These are phyloP conservation scores for Semnopithecus entellus DNA, from an alignment of 2,113 vertebrate species.

Conservation along the genomic window DNA sequence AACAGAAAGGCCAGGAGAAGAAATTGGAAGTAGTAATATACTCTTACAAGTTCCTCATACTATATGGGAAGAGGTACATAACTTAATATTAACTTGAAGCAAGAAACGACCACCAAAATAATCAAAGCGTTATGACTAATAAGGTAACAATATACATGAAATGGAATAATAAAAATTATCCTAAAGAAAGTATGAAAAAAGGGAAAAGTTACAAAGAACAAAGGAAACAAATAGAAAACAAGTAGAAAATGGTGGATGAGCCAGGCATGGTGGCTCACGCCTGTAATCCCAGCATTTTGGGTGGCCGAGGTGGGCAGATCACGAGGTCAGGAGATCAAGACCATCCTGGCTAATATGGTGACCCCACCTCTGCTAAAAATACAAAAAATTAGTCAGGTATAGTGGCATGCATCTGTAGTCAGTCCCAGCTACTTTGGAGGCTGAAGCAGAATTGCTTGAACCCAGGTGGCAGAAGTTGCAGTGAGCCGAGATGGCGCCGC, in stretches of 20 bases:
- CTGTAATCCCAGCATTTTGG: no score
- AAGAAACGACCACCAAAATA: not conserved
- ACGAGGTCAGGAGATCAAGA: no score
- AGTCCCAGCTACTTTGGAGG: no score
- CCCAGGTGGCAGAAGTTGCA: no score
- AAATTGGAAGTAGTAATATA: not conserved
- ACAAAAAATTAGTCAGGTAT: no score
- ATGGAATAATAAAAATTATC: not conserved
- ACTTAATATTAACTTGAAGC: not conserved
- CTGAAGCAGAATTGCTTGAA: no score
- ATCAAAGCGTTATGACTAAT: not conserved
- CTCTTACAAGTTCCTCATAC: not conserved
- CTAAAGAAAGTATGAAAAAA: not conserved
- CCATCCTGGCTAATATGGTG: no score
- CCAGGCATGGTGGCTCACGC: no score
- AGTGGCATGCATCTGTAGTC: no score
- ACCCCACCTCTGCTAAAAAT: no score
- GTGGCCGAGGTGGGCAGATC: no score
- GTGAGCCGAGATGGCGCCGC: no score
- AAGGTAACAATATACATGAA: not conserved
- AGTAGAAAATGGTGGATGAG: not conserved
- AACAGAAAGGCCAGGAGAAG: not conserved
- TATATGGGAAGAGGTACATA: not conserved
- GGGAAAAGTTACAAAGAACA: not conserved
- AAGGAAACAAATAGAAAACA: constrained; percentile 12